Evolutionary conservation across 2,113 vertebrate species (phyloP).

Genomic region (Saguinus imperator): DNA sequence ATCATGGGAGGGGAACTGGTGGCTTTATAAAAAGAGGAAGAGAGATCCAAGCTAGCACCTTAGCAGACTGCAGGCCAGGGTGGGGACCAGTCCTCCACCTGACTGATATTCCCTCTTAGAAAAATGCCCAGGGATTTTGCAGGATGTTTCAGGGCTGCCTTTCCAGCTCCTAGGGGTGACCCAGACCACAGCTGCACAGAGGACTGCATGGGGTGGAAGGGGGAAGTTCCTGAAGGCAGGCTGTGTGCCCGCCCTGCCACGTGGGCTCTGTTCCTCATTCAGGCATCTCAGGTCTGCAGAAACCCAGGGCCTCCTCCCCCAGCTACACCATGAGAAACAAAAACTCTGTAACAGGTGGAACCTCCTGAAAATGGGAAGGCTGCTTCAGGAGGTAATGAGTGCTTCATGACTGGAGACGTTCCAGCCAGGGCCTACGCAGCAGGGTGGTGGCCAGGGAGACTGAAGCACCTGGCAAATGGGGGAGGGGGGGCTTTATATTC

Average conservation of each 20-base stretch:
- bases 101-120: neutral
- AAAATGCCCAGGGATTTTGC: neutral
- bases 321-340: neutral
- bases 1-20: too few species aligned
- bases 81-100: neutral
- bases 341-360: neutral
- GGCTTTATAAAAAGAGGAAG: too few species aligned
- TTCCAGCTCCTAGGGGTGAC: neutral
- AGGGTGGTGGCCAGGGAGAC: neutral
- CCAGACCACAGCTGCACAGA: neutral
- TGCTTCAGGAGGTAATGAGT: neutral
- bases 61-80: neutral
- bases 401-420: neutral
- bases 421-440: neutral
- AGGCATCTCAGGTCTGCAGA: neutral
- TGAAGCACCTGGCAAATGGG: neutral
- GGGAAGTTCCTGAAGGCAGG: neutral
- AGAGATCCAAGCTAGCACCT: too few species aligned
- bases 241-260: neutral
- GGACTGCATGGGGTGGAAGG: neutral
- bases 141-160: neutral
- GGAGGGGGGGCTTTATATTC: neutral
- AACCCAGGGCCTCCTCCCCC: neutral
- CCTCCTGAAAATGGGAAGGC: neutral
- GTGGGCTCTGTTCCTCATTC: neutral